A percentile compares a stretch with the other conserved stretches of the same genome.
Conservation (phyloP, 2,797 vertebrate genomes). For the Ctenopoma kingsleyae region DNA sequence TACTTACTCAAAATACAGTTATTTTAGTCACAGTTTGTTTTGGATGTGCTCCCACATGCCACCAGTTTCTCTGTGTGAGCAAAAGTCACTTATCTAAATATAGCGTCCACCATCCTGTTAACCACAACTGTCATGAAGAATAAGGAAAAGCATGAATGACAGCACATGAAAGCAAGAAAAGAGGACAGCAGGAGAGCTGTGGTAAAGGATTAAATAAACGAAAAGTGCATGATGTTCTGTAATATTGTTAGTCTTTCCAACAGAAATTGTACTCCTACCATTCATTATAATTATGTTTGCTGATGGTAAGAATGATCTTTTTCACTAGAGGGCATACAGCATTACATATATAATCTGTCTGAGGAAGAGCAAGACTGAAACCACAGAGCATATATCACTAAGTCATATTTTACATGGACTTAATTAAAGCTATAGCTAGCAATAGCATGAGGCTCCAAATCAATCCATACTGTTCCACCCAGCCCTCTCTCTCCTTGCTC, state of each 20-base stretch:
- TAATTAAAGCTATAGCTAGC: background rate
- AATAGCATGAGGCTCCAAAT: too few relatives aligned
- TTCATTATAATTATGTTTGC: slow-evolving; percentile 1
- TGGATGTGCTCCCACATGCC: slow-evolving; percentile 18
- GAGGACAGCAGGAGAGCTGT: background rate
- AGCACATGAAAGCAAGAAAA: background rate
- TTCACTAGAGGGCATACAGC: background rate
- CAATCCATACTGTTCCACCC: too few relatives aligned
- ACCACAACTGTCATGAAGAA: slow-evolving; percentile 19
- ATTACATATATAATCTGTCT: background rate
- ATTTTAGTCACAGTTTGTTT: slow-evolving; percentile 18
- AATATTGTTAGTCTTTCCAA: background rate
- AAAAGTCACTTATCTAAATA: slow-evolving; percentile 48
- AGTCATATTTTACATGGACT: background rate
- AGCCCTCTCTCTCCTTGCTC: too few relatives aligned
- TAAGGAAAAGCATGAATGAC: slow-evolving; percentile 6
- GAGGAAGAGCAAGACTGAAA: background rate
- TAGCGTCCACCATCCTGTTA: slow-evolving; percentile 15
- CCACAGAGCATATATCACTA: background rate
- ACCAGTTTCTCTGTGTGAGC: slow-evolving; percentile 12
- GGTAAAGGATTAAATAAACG: background rate
- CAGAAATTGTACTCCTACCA: background rate
- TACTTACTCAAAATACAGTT: slow-evolving; percentile 4
- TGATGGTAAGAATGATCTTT: background rate
- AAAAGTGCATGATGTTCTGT: background rate